A percentile compares a stretch with the other conserved stretches of the same genome.
phyloP scores from a whole-genome alignment of 2,888 invertebrate species.

The Diploptera punctata region DNA sequence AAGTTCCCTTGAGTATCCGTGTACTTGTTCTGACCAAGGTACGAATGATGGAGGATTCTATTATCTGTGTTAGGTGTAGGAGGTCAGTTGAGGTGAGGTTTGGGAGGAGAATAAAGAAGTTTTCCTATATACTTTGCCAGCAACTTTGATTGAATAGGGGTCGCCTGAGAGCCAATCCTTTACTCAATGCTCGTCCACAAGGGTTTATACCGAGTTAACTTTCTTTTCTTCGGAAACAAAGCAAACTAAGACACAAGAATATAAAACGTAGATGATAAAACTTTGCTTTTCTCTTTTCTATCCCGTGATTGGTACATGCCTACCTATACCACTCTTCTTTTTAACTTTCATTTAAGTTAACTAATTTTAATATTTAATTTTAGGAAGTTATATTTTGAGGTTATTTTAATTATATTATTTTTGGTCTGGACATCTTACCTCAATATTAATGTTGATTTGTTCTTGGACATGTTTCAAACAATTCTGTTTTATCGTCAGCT shows the following conservation, averaged over 20 bases:
- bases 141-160: constrained; percentile 38
- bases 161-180: constrained; percentile 37
- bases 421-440: no score
- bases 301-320: no score
- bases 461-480: no score
- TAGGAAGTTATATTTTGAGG: no score
- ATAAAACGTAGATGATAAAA: background rate
- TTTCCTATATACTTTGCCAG: constrained; percentile 32
- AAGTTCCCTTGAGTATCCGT: no score
- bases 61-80: background rate
- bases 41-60: constrained; percentile 10
- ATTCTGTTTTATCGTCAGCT: no score
- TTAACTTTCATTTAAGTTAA: no score
- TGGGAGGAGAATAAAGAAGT: constrained; percentile 30
- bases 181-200: constrained; percentile 35
- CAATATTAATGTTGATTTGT: no score
- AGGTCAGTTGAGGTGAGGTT: constrained; percentile 3
- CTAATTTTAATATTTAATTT: no score
- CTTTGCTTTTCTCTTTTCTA: background rate
- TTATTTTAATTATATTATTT: no score
- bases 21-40: no score
- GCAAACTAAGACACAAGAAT: background rate
- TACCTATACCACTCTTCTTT: no score
- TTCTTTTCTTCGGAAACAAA: constrained; percentile 10
- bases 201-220: constrained; percentile 30